A percentile compares a stretch with the other conserved stretches of the same genome.
phyloP scores from a whole-genome alignment of 2,797 vertebrate species.

The Limosa lapponica region DNA sequence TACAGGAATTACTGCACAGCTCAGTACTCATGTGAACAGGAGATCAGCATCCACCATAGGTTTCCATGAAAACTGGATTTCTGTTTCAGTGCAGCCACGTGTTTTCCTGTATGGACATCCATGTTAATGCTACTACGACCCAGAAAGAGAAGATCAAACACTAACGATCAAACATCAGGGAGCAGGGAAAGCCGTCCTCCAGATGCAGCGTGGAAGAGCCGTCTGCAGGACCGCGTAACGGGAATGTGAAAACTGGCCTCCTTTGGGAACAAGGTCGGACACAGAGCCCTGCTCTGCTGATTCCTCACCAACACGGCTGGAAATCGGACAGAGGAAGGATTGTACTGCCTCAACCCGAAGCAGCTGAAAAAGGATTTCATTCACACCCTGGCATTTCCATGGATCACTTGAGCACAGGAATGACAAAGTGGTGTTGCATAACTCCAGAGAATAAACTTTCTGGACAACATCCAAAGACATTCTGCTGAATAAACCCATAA shows the following conservation, averaged over 20 bases:
- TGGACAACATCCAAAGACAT: background rate
- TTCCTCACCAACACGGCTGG: background rate
- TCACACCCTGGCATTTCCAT: constrained; percentile 22
- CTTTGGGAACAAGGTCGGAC: background rate
- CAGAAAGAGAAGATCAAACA: background rate
- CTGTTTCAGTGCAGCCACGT: background rate
- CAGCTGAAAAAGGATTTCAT: constrained; percentile 28
- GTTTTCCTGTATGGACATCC: background rate
- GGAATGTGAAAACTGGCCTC: background rate
- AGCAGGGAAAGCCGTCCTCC: background rate
- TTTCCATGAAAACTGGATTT: background rate
- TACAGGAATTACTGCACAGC: background rate
- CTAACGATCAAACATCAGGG: background rate
- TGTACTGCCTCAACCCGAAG: background rate
- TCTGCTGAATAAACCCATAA: background rate
- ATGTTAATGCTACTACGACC: background rate
- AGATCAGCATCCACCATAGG: background rate
- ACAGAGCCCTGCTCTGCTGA: background rate
- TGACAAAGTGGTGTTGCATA: background rate
- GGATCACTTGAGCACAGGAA: background rate
- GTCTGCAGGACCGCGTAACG: rapidly evolving
- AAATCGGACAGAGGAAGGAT: background rate
- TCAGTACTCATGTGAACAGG: background rate
- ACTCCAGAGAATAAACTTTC: background rate
- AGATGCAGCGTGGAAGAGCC: background rate